These are phyloP conservation scores for Agrotis clavis DNA, from an alignment of 2,888 invertebrate species.

Conservation along the genomic window DNA sequence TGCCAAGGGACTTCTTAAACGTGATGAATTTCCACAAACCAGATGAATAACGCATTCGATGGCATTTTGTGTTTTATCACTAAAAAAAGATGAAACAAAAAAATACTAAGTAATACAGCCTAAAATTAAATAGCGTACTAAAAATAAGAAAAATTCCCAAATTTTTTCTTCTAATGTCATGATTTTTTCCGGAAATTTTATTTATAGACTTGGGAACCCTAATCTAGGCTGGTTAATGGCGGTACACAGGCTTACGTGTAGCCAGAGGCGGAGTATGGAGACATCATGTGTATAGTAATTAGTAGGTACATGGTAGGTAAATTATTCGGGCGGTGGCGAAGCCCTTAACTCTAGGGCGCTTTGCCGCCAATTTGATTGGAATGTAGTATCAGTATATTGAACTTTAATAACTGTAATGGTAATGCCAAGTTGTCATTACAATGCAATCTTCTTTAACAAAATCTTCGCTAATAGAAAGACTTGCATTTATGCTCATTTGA, in stretches of 20 bases:
- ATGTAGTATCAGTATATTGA: slow-evolving; percentile 28
- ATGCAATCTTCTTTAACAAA: neutral
- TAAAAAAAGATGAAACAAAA: too few relatives aligned
- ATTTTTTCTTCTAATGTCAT: too few relatives aligned
- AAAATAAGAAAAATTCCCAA: too few relatives aligned
- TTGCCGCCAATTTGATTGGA: slow-evolving; percentile 9
- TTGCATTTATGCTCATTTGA: neutral
- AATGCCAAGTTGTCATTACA: neutral
- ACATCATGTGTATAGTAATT: slow-evolving; percentile 84
- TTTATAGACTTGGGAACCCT: too few relatives aligned
- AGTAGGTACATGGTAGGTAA: slow-evolving; percentile 50
- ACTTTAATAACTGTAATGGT: slow-evolving; percentile 2
- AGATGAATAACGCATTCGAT: too few relatives aligned
- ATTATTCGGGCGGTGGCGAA: slow-evolving; percentile 28
- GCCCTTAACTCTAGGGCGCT: slow-evolving; percentile 23
- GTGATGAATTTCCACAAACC: too few relatives aligned
- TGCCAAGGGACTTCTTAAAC: too few relatives aligned
- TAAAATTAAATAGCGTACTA: too few relatives aligned
- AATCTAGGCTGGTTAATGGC: slow-evolving; percentile 67
- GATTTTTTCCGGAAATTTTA: too few relatives aligned
- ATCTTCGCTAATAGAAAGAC: too few relatives aligned
- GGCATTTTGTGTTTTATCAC: too few relatives aligned
- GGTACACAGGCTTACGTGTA: slow-evolving; percentile 47
- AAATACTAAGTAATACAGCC: too few relatives aligned
- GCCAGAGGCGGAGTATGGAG: slow-evolving; percentile 73